phyloP scores from a whole-genome alignment of 2,888 invertebrate species.

The Gryllus longicercus region DNA sequence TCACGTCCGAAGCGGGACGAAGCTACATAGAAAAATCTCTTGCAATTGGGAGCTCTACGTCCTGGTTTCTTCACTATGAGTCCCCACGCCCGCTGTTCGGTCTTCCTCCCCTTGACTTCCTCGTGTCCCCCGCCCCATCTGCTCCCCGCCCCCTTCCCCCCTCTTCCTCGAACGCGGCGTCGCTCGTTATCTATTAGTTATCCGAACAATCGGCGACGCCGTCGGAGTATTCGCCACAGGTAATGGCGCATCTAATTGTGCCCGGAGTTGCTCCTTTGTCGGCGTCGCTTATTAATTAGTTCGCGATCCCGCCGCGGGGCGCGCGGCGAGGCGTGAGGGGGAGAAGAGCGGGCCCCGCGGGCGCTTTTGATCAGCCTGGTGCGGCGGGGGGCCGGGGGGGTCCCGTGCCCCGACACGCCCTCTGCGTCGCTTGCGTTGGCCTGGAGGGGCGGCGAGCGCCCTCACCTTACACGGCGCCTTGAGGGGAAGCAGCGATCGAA shows the following conservation, averaged over 20 bases:
- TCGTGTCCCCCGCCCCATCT: no score
- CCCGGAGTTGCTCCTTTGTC: conserved; percentile 3
- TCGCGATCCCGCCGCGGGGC: not conserved
- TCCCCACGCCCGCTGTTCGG: no score
- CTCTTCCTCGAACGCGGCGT: not conserved
- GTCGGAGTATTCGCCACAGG: not conserved
- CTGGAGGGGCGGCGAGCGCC: no score
- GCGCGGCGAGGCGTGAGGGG: not conserved
- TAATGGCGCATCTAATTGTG: conserved; percentile 6
- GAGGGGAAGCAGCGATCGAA: no score
- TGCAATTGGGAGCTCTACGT: no score
- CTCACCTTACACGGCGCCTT: no score
- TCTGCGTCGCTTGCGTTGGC: no score
- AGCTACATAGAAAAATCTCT: no score
- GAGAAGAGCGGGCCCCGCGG: not conserved
- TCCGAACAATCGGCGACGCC: not conserved
- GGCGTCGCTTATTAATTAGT: not conserved
- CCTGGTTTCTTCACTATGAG: no score
- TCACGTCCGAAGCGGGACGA: no score
- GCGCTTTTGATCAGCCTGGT: not conserved
- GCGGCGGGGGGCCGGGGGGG: not conserved
- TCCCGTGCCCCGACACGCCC: no score
- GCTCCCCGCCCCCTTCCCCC: not conserved
- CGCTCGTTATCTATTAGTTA: conserved; percentile 17
- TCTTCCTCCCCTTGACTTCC: no score